A percentile compares a stretch with the other conserved stretches of the same genome.
phyloP scores from a whole-genome alignment of 2,113 vertebrate species.

The Neomonachus schauinslandi region DNA sequence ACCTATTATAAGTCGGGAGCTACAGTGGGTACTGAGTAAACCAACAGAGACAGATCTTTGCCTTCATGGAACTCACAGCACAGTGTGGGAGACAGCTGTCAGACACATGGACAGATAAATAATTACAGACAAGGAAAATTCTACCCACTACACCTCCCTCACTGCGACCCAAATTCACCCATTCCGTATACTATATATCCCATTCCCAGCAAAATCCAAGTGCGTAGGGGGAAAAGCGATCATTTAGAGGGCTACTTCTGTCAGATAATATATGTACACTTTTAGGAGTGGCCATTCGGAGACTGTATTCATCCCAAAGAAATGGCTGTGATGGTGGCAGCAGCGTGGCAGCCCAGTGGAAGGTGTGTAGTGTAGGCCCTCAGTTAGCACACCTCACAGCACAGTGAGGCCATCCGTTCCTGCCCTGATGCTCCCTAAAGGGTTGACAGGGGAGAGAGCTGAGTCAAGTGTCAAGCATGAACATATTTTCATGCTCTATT shows the following conservation, averaged over 20 bases:
- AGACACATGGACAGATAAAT: neutral
- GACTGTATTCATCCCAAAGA: constrained; percentile 43
- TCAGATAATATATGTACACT: constrained; percentile 49
- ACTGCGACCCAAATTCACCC: neutral
- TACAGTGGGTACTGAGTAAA: neutral
- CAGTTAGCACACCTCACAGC: constrained; percentile 27
- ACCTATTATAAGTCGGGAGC: neutral
- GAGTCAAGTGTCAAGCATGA: constrained; percentile 38
- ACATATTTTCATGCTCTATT: neutral
- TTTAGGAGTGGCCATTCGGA: constrained; percentile 62
- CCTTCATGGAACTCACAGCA: neutral
- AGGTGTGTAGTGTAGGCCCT: constrained; percentile 48
- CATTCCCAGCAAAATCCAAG: constrained; percentile 20
- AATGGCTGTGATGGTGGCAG: neutral
- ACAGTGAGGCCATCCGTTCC: constrained; percentile 50
- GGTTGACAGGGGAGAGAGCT: neutral
- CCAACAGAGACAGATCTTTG: neutral
- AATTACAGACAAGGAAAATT: constrained; percentile 26
- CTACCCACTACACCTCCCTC: neutral
- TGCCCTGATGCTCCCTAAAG: constrained; percentile 57
- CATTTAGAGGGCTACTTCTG: constrained; percentile 23
- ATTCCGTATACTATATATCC: constrained; percentile 2
- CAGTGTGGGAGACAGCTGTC: neutral
- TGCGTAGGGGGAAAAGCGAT: neutral
- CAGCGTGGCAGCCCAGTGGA: constrained; percentile 11